Conservation (phyloP, 2,797 vertebrate genomes). For the Trachops cirrhosus region DNA sequence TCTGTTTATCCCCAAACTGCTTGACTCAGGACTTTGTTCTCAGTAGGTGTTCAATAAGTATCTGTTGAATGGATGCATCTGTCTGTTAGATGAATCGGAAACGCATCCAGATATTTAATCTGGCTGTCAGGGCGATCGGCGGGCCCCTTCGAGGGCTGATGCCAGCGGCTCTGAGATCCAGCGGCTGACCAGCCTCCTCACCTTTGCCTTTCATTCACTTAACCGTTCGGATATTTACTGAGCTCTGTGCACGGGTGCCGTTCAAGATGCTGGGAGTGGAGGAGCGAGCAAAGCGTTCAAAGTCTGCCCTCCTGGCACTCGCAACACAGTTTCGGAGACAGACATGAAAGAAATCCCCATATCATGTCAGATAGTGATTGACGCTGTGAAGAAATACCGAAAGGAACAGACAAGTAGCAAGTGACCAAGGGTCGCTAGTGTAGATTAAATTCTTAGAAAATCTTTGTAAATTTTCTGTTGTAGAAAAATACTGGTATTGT, state of each 20-base stretch:
- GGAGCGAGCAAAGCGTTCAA: not conserved
- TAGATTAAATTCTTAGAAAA: not conserved
- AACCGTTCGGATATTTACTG: not conserved
- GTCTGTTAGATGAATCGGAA: not conserved
- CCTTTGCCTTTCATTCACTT: not conserved
- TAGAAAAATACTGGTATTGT: not conserved
- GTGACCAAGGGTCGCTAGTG: not conserved
- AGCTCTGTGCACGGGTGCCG: not conserved
- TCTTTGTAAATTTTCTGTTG: not conserved
- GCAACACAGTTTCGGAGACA: not conserved
- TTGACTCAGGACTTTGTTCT: not conserved
- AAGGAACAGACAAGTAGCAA: not conserved
- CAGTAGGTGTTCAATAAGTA: not conserved
- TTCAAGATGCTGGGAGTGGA: not conserved
- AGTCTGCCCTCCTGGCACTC: not conserved
- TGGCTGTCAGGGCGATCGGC: not conserved
- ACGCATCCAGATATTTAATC: not conserved
- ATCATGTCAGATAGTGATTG: not conserved
- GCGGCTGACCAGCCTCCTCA: not conserved
- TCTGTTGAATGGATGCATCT: not conserved
- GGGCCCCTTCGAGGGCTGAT: not conserved
- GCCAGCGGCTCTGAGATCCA: not conserved
- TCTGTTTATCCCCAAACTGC: not conserved
- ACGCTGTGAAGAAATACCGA: not conserved
- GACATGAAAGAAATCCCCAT: not conserved